Percentiles rank a stretch among this genome's conserved stretches.
Conservation (phyloP, 2,113 vertebrate species). For the Polypterus senegalus region DNA sequence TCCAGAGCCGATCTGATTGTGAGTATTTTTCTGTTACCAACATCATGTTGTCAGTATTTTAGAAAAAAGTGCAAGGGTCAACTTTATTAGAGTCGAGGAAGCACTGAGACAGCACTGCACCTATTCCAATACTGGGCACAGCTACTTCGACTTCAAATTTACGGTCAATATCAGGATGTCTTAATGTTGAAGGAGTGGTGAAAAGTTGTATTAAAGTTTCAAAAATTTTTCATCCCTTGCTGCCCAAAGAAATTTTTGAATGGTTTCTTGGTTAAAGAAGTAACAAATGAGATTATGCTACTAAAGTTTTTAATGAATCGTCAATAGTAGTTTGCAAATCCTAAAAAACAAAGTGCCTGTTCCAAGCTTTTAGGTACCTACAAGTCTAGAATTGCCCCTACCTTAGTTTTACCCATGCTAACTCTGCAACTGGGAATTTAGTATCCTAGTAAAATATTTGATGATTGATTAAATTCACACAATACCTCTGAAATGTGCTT, state of each 20-base stretch:
- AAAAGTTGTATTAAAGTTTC: not conserved
- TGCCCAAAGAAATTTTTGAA: not conserved
- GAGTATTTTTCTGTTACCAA: too few species aligned
- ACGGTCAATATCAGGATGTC: not conserved
- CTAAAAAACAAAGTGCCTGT: not conserved
- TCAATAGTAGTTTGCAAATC: not conserved
- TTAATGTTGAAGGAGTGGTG: not conserved
- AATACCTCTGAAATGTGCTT: not conserved
- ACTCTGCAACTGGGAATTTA: not conserved
- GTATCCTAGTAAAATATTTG: not conserved
- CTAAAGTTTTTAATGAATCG: not conserved
- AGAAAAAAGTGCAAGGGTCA: not conserved
- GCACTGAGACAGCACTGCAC: not conserved
- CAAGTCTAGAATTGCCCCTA: not conserved
- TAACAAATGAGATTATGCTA: not conserved
- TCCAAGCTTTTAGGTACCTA: not conserved
- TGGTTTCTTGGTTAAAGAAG: not conserved
- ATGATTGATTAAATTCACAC: not conserved
- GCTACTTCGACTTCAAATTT: not conserved
- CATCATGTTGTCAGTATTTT: not conserved
- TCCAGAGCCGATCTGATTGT: too few species aligned
- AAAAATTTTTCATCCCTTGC: not conserved
- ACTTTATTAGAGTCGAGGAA: not conserved
- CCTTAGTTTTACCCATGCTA: not conserved
- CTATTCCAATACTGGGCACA: not conserved